Evolutionary conservation across 92 coral and sea anemone genomes (phyloP), one percentile per base, ranked within the genome.

Genomic region (Porites divaricata): DNA sequence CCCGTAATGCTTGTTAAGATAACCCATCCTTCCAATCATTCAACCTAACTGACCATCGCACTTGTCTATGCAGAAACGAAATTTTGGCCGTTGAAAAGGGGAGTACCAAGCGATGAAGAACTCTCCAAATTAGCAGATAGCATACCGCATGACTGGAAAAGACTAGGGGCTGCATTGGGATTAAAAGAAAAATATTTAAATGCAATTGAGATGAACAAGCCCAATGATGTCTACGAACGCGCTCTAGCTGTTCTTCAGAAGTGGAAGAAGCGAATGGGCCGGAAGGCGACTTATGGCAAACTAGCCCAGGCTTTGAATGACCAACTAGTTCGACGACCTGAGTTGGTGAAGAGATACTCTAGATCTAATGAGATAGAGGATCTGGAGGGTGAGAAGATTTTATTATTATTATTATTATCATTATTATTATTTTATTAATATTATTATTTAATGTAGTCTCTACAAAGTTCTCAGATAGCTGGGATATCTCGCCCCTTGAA

Each of bases 81-180:
- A 54, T 74, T 74, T 74, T 74, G 78, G 78, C 64, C 78, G 13
- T 74, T 74, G 65, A 74, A 74, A 35, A 74, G 24, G 78, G 78
- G 78, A 74, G 25, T 74, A 20, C 78, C 78, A 4, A 7, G 64
- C 48, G 65, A 74, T 26, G 20, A 74, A 74, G 78, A 74, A 26
- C 45, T 74, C 21, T 17, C 65, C 14, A 41, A 19, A 13, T 19
- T 74, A 8, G 78, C 78, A 4, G 65, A 54, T 6, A 74, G 23
- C 65, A 74, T 74, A 17, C 63, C 54, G 9, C 78, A 74, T 3
- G 78, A 74, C 49, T 74, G 78, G 78, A 74, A 74, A 65, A 74
- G 78, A 15, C 65, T 74, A 13, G 78, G 78, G 7, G 78, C 49
- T 2, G 78, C 78, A 1, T 23, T 74, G 41, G 78, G 78, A 2